A percentile compares a stretch with the other conserved stretches of the same genome.
These are phyloP conservation scores for Alauda arvensis DNA, from an alignment of 2,797 vertebrate genomes.

Conservation along the genomic window DNA sequence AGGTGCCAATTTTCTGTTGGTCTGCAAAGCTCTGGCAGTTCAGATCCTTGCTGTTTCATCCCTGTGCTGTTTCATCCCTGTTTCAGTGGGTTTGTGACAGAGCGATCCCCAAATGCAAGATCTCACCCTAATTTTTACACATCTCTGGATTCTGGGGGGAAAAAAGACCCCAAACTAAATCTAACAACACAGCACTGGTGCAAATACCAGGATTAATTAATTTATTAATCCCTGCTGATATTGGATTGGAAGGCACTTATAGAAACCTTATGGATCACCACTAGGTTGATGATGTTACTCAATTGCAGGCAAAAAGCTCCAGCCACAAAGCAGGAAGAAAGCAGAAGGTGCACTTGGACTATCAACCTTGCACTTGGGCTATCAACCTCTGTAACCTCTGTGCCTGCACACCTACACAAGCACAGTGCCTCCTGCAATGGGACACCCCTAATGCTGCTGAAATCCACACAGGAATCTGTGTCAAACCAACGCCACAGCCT, in stretches of 20 bases:
- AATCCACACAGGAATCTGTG: not conserved
- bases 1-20: not conserved
- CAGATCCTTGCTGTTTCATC: not conserved
- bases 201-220: not conserved
- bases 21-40: not conserved
- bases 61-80: not conserved
- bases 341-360: not conserved
- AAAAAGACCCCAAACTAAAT: too few relatives aligned
- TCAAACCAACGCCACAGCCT: not conserved
- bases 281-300: not conserved
- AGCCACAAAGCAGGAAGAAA: not conserved
- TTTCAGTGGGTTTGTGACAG: not conserved
- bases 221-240: not conserved
- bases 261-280: not conserved
- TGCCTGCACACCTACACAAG: not conserved
- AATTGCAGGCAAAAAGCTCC: not conserved
- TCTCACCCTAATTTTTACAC: not conserved
- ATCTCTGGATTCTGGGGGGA: not conserved
- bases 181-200: not conserved
- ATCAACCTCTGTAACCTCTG: not conserved
- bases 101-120: not conserved
- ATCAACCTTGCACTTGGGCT: not conserved
- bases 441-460: not conserved
- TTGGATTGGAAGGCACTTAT: not conserved
- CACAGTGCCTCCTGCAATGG: not conserved